Percentiles rank a stretch among this genome's conserved stretches.
phyloP scores from a whole-genome alignment of 2,797 vertebrate species.

The Enteromius unitaeniatus region DNA sequence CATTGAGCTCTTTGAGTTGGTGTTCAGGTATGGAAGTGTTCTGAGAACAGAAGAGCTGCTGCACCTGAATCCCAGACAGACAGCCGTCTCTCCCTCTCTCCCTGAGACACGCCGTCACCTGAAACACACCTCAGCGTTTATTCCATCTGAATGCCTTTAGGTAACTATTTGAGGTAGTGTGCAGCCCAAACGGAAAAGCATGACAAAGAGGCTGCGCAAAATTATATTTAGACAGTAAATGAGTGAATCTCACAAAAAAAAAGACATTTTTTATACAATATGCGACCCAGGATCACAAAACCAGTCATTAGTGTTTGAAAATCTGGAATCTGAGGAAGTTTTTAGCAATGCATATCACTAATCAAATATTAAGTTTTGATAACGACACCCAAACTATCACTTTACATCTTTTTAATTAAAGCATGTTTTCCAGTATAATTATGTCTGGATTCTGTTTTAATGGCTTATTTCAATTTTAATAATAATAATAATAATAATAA shows the following conservation, averaged over 20 bases:
- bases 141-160: not conserved
- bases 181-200: not conserved
- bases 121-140: slow-evolving; percentile 47
- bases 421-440: too few relatives aligned
- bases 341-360: too few relatives aligned
- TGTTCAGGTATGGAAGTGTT: slow-evolving; percentile 93
- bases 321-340: too few relatives aligned
- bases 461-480: too few relatives aligned
- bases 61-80: slow-evolving; percentile 96
- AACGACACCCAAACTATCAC: too few relatives aligned
- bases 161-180: not conserved
- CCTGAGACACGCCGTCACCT: slow-evolving; percentile 91
- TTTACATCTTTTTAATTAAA: too few relatives aligned
- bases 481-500: too few relatives aligned
- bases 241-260: not conserved
- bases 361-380: too few relatives aligned
- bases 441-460: too few relatives aligned
- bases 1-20: slow-evolving; percentile 95
- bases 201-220: not conserved
- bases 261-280: not conserved
- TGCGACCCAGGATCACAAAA: too few relatives aligned
- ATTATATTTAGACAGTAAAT: not conserved
- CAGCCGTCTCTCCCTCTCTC: slow-evolving; percentile 92
- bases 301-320: too few relatives aligned
- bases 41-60: slow-evolving; percentile 98